phyloP scores from a whole-genome alignment of 64 coral and sea anemone species.

The Dendronephthya gigantea region DNA sequence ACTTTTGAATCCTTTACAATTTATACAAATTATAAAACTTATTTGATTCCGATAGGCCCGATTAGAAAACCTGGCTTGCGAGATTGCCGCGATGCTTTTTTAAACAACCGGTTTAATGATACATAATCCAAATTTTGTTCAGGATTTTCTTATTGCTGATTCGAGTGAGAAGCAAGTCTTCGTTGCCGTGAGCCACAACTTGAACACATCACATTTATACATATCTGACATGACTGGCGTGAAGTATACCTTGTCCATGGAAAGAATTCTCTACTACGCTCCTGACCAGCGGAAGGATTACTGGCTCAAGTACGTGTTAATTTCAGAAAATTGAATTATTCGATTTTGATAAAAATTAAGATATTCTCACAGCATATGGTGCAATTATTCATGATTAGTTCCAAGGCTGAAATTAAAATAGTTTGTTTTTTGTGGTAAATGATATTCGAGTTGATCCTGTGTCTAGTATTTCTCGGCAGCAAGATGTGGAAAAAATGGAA shows the following conservation, averaged over 20 bases:
- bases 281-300: not conserved
- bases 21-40: too few relatives aligned
- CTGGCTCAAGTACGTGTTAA: constrained; percentile 55
- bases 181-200: constrained; percentile 61
- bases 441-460: too few relatives aligned
- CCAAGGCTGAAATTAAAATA: too few relatives aligned
- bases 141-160: constrained; percentile 85
- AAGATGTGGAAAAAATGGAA: too few relatives aligned
- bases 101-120: not conserved
- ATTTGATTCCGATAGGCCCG: too few relatives aligned
- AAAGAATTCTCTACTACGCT: constrained; percentile 58
- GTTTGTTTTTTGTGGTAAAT: too few relatives aligned
- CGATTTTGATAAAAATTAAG: too few relatives aligned
- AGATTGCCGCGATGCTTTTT: not conserved
- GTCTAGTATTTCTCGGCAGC: too few relatives aligned
- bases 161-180: constrained; percentile 96
- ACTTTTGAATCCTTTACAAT: too few relatives aligned
- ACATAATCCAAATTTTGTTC: not conserved
- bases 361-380: too few relatives aligned
- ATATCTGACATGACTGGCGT: constrained; percentile 69
- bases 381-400: too few relatives aligned
- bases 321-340: too few relatives aligned
- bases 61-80: not conserved
- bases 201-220: constrained; percentile 69
- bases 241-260: constrained; percentile 80